Evolutionary conservation across 2,113 vertebrate species (phyloP).

Genomic region (Amphilophus citrinellus): DNA sequence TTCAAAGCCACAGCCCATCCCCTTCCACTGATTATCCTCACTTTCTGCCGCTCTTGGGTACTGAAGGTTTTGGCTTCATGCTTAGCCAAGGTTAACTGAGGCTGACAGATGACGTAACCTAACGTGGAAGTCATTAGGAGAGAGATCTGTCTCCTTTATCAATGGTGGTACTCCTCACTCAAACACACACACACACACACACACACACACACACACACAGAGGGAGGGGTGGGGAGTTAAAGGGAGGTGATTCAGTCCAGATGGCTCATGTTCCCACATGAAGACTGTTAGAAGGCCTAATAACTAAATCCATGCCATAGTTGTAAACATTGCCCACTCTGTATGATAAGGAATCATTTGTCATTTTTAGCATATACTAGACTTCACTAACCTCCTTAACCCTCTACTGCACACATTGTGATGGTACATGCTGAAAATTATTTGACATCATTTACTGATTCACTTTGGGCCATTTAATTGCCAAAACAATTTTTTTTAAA

Average conservation of each 20-base stretch:
- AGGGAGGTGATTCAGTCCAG: conserved; percentile 52
- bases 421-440: too few species aligned
- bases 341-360: background rate
- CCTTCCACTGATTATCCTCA: conserved; percentile 20
- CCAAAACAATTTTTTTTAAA: too few species aligned
- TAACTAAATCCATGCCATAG: conserved; percentile 2
- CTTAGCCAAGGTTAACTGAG: conserved; percentile 58
- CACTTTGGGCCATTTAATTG: too few species aligned
- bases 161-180: conserved; percentile 20
- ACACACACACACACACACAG: background rate
- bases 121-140: conserved; percentile 54
- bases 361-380: conserved; percentile 3
- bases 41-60: conserved; percentile 38
- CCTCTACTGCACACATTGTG: too few species aligned
- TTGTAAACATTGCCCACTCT: background rate
- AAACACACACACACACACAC: background rate
- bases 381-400: background rate
- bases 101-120: conserved; percentile 66
- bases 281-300: background rate
- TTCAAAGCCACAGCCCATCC: background rate
- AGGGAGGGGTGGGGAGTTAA: conserved; percentile 12
- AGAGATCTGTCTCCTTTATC: conserved; percentile 64
- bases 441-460: too few species aligned
- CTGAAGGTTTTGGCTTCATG: conserved; percentile 32
- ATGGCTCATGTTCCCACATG: conserved; percentile 25